phyloP scores from a whole-genome alignment of 2,797 vertebrate genomes.

The Parotocinclus haroldoi region DNA sequence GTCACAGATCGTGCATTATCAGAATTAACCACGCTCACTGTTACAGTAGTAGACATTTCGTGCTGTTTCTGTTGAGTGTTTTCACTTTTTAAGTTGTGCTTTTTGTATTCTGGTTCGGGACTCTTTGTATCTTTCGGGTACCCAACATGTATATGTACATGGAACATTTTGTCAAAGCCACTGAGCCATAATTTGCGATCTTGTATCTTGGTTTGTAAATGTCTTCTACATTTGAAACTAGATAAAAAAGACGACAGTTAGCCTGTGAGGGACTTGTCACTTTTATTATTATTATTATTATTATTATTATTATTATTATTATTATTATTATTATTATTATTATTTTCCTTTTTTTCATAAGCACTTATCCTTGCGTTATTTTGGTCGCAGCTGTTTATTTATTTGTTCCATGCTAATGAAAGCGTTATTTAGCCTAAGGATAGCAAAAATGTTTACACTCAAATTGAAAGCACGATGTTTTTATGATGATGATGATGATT shows the following conservation, averaged over 20 bases:
- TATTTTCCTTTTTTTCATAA: slow-evolving; percentile 70
- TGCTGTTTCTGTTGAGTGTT: slow-evolving; percentile 52
- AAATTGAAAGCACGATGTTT: background rate
- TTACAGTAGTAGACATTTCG: slow-evolving; percentile 64
- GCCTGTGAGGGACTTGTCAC: too few species aligned
- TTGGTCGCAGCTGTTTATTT: slow-evolving; percentile 50
- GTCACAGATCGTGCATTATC: slow-evolving; percentile 61
- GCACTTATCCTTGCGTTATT: slow-evolving; percentile 75
- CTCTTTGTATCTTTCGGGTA: slow-evolving; percentile 53
- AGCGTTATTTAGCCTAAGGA: slow-evolving; percentile 53
- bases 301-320: too few species aligned
- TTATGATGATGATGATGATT: too few species aligned
- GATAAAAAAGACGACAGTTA: too few species aligned
- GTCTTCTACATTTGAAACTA: slow-evolving; percentile 54
- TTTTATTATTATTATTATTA: too few species aligned
- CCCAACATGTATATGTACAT: slow-evolving; percentile 29
- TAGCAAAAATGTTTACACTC: slow-evolving; percentile 68
- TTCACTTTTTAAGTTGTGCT: slow-evolving; percentile 35
- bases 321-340: slow-evolving; percentile 34
- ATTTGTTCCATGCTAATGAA: slow-evolving; percentile 56
- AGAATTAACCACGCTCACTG: slow-evolving; percentile 69
- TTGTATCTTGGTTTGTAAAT: slow-evolving; percentile 24
- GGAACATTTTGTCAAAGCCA: slow-evolving; percentile 51
- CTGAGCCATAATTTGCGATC: slow-evolving; percentile 49
- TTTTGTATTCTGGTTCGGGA: slow-evolving; percentile 44